phyloP scores from a whole-genome alignment of 1,140 invertebrate genomes.

The Zaprionus vittiger region DNA sequence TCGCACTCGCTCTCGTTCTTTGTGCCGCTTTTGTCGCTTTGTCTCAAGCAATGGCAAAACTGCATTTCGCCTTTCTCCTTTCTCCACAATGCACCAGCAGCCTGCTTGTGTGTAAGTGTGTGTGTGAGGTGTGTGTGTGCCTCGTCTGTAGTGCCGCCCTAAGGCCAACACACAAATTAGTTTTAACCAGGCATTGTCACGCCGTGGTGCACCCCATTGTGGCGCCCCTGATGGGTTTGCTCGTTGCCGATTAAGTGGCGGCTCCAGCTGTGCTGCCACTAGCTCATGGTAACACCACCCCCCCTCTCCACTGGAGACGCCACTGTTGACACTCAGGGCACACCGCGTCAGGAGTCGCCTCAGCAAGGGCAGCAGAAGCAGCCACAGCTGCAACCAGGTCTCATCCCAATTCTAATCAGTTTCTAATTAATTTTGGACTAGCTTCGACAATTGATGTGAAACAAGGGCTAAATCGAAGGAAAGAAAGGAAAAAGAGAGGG shows the following conservation, averaged over 20 bases:
- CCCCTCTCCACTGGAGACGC: conserved; percentile 10
- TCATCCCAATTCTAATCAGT: conserved; percentile 57
- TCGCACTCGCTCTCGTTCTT: conserved; percentile 19
- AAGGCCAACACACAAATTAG: conserved; percentile 73
- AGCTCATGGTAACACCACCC: neutral
- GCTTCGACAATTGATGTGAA: conserved; percentile 11
- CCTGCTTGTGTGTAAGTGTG: conserved; percentile 49
- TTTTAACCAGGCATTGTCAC: conserved; percentile 80
- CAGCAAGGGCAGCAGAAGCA: neutral
- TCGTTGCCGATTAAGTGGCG: conserved; percentile 66
- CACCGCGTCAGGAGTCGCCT: conserved; percentile 13
- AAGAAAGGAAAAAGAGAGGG: neutral
- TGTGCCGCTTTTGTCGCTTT: conserved; percentile 70
- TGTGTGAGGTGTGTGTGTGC: conserved; percentile 13
- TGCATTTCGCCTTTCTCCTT: conserved; percentile 61
- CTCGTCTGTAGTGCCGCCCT: conserved; percentile 5
- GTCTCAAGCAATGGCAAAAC: conserved; percentile 78
- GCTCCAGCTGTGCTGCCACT: neutral
- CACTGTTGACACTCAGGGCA: conserved; percentile 47
- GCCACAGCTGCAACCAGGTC: conserved; percentile 8
- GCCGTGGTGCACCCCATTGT: conserved; percentile 72
- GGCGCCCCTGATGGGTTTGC: conserved; percentile 44
- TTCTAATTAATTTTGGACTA: conserved; percentile 64
- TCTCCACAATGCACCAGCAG: conserved; percentile 55
- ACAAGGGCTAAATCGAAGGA: neutral